Conservation (phyloP, 1,140 invertebrate genomes). For the Drosophila kohkoa region DNA sequence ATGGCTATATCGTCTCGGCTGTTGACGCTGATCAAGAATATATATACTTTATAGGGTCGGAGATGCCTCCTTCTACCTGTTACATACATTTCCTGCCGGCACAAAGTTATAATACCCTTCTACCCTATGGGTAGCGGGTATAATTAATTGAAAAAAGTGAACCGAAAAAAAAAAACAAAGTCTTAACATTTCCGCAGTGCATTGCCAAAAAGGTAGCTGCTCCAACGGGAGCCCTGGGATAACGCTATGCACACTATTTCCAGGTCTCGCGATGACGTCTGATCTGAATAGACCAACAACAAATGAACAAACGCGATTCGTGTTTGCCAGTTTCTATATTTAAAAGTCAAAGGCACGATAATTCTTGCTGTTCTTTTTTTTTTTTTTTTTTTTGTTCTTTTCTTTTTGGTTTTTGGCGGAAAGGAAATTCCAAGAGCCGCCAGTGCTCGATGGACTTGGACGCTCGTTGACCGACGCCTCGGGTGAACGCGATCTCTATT, state of each 20-base stretch:
- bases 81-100: too few relatives aligned
- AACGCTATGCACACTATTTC: conserved; percentile 21
- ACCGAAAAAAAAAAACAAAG: conserved; percentile 10
- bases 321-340: conserved; percentile 68
- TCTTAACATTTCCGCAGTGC: conserved; percentile 66
- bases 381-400: background rate
- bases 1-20: too few relatives aligned
- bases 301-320: conserved; percentile 48
- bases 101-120: too few relatives aligned
- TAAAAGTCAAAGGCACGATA: conserved; percentile 75
- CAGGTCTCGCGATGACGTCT: conserved; percentile 56
- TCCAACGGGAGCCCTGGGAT: conserved; percentile 15
- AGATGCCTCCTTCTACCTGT: too few relatives aligned
- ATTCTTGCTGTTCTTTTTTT: conserved; percentile 24
- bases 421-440: conserved; percentile 65
- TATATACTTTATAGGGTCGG: too few relatives aligned
- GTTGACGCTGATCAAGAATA: too few relatives aligned
- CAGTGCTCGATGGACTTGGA: conserved; percentile 37
- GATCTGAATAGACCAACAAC: conserved; percentile 2
- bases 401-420: conserved; percentile 26
- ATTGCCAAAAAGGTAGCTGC: conserved; percentile 64
- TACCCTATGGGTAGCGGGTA: too few relatives aligned
- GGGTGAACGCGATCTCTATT: conserved; percentile 60
- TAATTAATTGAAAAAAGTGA: conserved; percentile 68
- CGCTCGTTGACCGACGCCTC: conserved; percentile 38